Evolutionary conservation across 35 echinoderm and acorn worm species (phyloP).

Genomic region (Lytechinus pictus): DNA sequence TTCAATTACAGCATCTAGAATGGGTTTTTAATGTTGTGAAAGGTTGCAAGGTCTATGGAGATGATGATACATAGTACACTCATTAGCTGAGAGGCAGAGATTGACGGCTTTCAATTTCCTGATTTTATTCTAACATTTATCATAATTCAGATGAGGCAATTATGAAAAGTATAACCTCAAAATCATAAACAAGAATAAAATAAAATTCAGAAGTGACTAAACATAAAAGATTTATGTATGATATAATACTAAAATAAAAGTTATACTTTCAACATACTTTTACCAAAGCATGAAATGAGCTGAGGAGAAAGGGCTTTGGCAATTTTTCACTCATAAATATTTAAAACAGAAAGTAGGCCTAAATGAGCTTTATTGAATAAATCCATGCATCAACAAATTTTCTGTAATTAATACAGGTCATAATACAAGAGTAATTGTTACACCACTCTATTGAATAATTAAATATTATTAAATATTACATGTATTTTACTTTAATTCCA

Average conservation of each 20-base stretch:
- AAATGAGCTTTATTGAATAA: no score
- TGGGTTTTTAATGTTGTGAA: constrained; percentile 5
- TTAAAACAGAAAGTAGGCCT: no score
- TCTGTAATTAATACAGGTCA: no score
- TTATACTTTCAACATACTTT: no score
- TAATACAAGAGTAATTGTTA: neutral
- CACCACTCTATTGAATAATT: neutral
- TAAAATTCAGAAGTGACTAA: neutral
- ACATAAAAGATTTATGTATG: neutral
- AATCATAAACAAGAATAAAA: no score
- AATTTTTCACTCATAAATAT: no score
- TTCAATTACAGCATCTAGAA: neutral
- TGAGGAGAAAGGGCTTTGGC: no score
- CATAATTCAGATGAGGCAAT: neutral
- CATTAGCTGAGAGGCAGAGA: neutral
- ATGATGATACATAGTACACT: neutral
- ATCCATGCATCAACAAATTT: no score
- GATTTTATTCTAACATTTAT: no score
- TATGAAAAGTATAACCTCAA: neutral
- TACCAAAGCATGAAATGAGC: no score
- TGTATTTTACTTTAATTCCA: neutral
- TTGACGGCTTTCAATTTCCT: no score
- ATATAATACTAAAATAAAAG: neutral
- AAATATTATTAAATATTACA: neutral
- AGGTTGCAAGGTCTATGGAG: neutral